These are phyloP conservation scores for Lathronympha strigana DNA, from an alignment of 2,888 invertebrate genomes.

Conservation along the genomic window DNA sequence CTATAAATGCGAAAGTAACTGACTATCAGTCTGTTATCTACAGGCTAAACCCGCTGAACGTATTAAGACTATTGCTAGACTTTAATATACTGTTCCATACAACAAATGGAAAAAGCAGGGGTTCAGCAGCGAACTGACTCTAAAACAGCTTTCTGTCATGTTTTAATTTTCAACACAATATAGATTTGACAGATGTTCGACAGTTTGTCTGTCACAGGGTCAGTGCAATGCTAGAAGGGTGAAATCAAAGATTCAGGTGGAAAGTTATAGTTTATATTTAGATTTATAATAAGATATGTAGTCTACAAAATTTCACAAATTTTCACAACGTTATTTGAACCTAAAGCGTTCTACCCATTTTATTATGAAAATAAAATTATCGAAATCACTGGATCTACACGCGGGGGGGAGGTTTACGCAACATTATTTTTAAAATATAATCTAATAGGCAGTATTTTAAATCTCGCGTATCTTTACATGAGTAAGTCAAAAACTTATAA, in stretches of 20 bases:
- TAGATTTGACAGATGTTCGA: too few relatives aligned
- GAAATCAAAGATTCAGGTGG: slow-evolving; percentile 74
- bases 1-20: too few relatives aligned
- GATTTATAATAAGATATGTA: slow-evolving; percentile 85
- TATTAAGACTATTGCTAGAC: too few relatives aligned
- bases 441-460: slow-evolving; percentile 82
- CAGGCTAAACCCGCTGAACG: too few relatives aligned
- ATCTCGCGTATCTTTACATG: slow-evolving; percentile 76
- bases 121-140: too few relatives aligned
- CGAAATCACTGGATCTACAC: slow-evolving; percentile 80
- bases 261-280: slow-evolving; percentile 85
- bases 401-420: slow-evolving; percentile 78
- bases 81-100: too few relatives aligned
- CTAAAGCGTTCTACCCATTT: slow-evolving; percentile 84
- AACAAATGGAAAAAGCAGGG: too few relatives aligned
- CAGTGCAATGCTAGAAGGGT: slow-evolving; percentile 15
- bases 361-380: slow-evolving; percentile 84
- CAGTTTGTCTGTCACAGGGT: background rate
- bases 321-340: slow-evolving; percentile 85
- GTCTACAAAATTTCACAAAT: slow-evolving; percentile 85
- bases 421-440: slow-evolving; percentile 84
- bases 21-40: too few relatives aligned
- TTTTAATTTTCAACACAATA: background rate
- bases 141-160: too few relatives aligned
- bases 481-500: slow-evolving; percentile 82